A percentile compares a stretch with the other conserved stretches of the same genome.
Evolutionary conservation across 2,888 invertebrate genomes (phyloP).

Genomic region (Drosophila pseudotakahashii): DNA sequence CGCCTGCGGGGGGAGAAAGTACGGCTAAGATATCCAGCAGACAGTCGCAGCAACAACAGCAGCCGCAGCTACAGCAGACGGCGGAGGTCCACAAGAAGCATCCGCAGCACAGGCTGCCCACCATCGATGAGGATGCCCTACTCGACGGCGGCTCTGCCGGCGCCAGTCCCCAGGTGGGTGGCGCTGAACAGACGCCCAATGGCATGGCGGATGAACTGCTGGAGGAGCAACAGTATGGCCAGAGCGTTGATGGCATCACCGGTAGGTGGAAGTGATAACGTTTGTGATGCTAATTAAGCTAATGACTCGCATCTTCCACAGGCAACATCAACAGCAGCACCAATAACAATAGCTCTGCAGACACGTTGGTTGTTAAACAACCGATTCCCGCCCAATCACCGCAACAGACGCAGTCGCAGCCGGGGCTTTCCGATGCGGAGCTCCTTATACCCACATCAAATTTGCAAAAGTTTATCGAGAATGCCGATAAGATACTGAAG

Average conservation of each 20-base stretch:
- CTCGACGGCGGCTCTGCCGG: slow-evolving; percentile 73
- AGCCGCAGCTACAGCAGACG: background rate
- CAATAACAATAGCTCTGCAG: slow-evolving; percentile 56
- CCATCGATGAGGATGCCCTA: slow-evolving; percentile 79
- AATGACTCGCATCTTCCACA: slow-evolving; percentile 42
- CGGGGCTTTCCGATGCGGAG: slow-evolving; percentile 72
- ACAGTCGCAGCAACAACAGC: slow-evolving; percentile 2
- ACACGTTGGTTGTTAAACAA: slow-evolving; percentile 47
- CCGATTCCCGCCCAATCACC: slow-evolving; percentile 22
- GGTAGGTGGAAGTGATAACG: slow-evolving; percentile 59
- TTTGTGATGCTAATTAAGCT: slow-evolving; percentile 3
- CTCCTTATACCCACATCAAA: slow-evolving; percentile 83
- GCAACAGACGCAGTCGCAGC: slow-evolving; percentile 44
- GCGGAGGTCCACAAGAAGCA: slow-evolving; percentile 45
- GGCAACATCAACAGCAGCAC: slow-evolving; percentile 75
- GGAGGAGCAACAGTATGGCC: slow-evolving; percentile 77
- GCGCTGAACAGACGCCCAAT: slow-evolving; percentile 54
- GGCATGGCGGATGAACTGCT: slow-evolving; percentile 60
- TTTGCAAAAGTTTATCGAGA: slow-evolving; percentile 82
- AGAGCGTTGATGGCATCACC: slow-evolving; percentile 71
- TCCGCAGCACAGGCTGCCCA: slow-evolving; percentile 75
- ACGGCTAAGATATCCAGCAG: slow-evolving; percentile 16
- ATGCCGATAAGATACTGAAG: slow-evolving; percentile 82
- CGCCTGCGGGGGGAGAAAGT: slow-evolving; percentile 38
- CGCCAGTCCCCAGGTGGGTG: slow-evolving; percentile 59